A percentile compares a stretch with the other conserved stretches of the same genome.
These are phyloP conservation scores for Arothron firmamentum DNA, from an alignment of 2,113 vertebrate species.

Conservation along the genomic window DNA sequence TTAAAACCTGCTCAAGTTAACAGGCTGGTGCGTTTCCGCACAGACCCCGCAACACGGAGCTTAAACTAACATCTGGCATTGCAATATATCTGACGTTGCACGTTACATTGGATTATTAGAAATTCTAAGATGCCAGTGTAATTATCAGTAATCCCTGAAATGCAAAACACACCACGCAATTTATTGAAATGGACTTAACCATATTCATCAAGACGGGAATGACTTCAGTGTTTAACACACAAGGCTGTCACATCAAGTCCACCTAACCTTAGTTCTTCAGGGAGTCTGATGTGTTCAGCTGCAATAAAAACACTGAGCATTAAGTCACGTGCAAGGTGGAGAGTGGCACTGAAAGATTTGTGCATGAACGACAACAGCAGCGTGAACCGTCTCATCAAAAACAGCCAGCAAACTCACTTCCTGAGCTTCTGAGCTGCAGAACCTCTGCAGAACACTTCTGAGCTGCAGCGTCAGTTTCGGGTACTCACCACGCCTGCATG, in stretches of 20 bases:
- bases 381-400: no score
- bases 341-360: no score
- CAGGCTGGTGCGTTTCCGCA: slow-evolving; percentile 49
- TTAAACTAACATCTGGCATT: slow-evolving; percentile 74
- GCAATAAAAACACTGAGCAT: no score
- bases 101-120: slow-evolving; percentile 28
- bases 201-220: no score
- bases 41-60: slow-evolving; percentile 57
- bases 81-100: slow-evolving; percentile 42
- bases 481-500: neutral
- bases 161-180: neutral
- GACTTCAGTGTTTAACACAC: no score
- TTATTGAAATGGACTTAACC: neutral
- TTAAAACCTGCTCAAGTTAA: slow-evolving; percentile 70
- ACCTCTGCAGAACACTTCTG: no score
- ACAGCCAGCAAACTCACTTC: neutral
- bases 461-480: slow-evolving; percentile 1
- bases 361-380: neutral
- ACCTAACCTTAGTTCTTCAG: no score
- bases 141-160: neutral
- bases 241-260: no score
- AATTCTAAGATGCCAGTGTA: slow-evolving; percentile 11
- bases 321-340: no score
- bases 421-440: no score
- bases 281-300: no score